Evolutionary conservation across 2,888 invertebrate genomes (phyloP), one percentile per base, ranked within the genome.

Genomic region (Crioceris asparagi): DNA sequence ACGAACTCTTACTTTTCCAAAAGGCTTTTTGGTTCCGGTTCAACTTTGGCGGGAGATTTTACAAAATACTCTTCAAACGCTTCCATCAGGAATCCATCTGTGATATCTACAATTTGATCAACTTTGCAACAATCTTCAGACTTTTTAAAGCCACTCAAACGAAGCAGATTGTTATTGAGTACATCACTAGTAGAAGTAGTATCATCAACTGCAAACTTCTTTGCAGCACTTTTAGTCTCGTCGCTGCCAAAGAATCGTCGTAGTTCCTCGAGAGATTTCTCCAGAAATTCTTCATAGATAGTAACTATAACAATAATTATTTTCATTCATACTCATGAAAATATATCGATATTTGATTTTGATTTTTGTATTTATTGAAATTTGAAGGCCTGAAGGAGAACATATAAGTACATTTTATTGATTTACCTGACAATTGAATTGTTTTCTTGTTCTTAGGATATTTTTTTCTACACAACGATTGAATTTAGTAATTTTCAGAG

Each of bases 1-100:
- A 29, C 5, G n/a, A 8, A 12, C 29, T 40, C 38, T 39, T 45
- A 56, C 56, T 45, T 56, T 32, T 55, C 47, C 35, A 48, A 56
- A 23, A 59, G 44, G 16, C 45, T 48, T 6, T 27, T n/a, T 26
- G 43, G 29, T 4, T 39, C 26, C 4, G n/a, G 11, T 27, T 38
- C 31, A 6, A 10, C 12, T 5, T 40, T 38, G 15, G 45, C 38
- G 1, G 42, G 34, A 32, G 52, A 46, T 35, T 50, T 44, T 17
- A 49, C 41, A 19, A 68, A 56, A 47, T 62, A 67, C 10, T 56
- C 52, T 37, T 64, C 60, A 38, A 69, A 67, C 16, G 68, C 69
- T 46, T 63, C 60, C 51, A 66, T 62, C 17, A 70, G 45, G 51
- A 71, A 70, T 2, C 60, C 59, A 44, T 63, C 56, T 3, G 50